These are phyloP conservation scores for Spodoptera exigua DNA, from an alignment of 2,888 invertebrate genomes.

Conservation along the genomic window DNA sequence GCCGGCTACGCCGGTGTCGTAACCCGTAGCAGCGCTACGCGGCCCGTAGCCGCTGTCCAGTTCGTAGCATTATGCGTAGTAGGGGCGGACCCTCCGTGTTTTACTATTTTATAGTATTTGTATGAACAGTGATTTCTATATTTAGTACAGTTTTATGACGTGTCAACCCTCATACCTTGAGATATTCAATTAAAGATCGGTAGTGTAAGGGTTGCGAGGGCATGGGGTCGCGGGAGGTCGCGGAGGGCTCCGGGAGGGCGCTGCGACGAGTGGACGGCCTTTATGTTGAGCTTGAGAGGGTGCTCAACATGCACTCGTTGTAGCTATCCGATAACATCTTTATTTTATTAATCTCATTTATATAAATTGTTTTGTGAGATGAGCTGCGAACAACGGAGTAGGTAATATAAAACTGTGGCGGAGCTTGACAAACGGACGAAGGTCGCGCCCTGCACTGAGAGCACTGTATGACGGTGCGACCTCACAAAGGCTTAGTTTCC, in stretches of 20 bases:
- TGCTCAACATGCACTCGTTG: slow-evolving; percentile 32
- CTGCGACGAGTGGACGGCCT: slow-evolving; percentile 15
- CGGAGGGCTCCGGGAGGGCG: slow-evolving; percentile 11
- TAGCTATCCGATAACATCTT: slow-evolving; percentile 57
- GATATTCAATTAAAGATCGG: slow-evolving; percentile 69
- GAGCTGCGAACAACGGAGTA: too few species aligned
- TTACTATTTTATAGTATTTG: slow-evolving; percentile 62
- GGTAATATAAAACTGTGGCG: too few species aligned
- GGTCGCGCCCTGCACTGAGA: too few species aligned
- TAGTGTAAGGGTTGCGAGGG: slow-evolving; percentile 59
- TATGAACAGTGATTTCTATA: slow-evolving; percentile 74
- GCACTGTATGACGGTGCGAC: too few species aligned
- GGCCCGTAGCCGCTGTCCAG: slow-evolving; percentile 40
- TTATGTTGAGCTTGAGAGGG: slow-evolving; percentile 32
- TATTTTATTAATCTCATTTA: slow-evolving; percentile 52
- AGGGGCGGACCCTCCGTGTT: slow-evolving; percentile 52
- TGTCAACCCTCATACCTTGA: slow-evolving; percentile 54
- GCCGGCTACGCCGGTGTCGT: not conserved
- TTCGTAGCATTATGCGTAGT: slow-evolving; percentile 29
- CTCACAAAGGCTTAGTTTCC: too few species aligned
- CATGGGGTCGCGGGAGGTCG: slow-evolving; percentile 1
- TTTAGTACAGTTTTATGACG: slow-evolving; percentile 65
- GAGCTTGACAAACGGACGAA: too few species aligned
- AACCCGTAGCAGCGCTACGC: slow-evolving; percentile 43
- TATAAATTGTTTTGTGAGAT: slow-evolving; percentile 7